phyloP scores from a whole-genome alignment of 2,888 invertebrate species.

The Diabrotica balteata region DNA sequence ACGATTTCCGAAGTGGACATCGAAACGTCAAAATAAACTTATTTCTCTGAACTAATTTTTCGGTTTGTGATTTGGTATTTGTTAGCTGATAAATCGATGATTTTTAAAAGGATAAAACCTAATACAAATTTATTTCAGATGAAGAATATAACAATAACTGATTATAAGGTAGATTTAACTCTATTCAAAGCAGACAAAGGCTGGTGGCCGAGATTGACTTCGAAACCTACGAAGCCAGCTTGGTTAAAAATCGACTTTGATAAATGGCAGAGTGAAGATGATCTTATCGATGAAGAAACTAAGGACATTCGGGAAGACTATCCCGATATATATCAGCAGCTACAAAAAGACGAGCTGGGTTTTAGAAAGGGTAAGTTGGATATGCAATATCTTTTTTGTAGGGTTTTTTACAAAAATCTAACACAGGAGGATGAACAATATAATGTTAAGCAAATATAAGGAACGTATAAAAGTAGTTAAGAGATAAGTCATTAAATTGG shows the following conservation, averaged over 20 bases:
- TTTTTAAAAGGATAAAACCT: too few relatives aligned
- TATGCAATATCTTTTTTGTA: too few relatives aligned
- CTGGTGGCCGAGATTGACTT: slow-evolving; percentile 87
- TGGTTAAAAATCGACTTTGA: slow-evolving; percentile 96
- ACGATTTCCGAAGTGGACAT: too few relatives aligned
- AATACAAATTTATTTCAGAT: slow-evolving; percentile 30
- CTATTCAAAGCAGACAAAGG: slow-evolving; percentile 71
- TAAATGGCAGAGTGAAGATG: slow-evolving; percentile 81
- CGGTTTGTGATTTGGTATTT: too few relatives aligned
- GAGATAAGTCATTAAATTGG: too few relatives aligned
- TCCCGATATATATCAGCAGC: slow-evolving; percentile 75
- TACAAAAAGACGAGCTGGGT: slow-evolving; percentile 80
- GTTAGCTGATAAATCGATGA: too few relatives aligned
- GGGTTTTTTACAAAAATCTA: too few relatives aligned
- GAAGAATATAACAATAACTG: slow-evolving; percentile 65
- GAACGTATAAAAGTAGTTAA: too few relatives aligned
- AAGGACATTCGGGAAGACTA: slow-evolving; percentile 79
- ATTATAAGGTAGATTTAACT: slow-evolving; percentile 78
- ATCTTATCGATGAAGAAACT: slow-evolving; percentile 70
- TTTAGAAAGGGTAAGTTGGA: slow-evolving; percentile 71
- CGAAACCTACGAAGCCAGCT: slow-evolving; percentile 82
- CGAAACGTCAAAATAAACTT: too few relatives aligned
- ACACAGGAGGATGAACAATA: too few relatives aligned
- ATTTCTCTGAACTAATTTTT: too few relatives aligned
- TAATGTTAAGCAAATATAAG: too few relatives aligned